Base-by-base conservation (phyloP, 2,888 invertebrate genomes). In the Archips crataeganus region DNA sequence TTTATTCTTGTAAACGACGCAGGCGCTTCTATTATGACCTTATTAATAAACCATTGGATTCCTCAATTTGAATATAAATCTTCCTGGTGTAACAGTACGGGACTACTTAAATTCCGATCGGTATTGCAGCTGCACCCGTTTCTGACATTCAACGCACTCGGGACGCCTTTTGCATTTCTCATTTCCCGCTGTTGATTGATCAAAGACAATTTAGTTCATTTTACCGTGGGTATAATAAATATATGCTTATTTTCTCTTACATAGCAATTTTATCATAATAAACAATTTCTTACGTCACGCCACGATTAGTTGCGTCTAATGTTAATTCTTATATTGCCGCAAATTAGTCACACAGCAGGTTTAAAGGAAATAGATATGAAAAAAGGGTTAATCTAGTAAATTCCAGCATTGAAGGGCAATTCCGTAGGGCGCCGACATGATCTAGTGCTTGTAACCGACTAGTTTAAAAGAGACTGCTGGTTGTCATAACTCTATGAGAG, bases 361-460 rank as follows among this genome's bases (percentile, higher is more conserved):
- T 68, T 63, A n/a, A 15, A 73, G 34, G 59, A 64, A 73, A 64
- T 60, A 69, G 64, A 64, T 64, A 73, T 49, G 54, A 65, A 65
- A 70, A 70, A 64, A 64, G 65, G 60, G 61, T 65, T 54, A 74
- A 74, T 74, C 70, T 70, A 74, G 60, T 74, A 74, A 70, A 73
- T 65, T 70, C 65, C 51, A 42, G 54, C 70, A 65, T 65, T 70
- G 70, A 65, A 74, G 60, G 65, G 60, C 49, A 54, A 70, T 70
- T 74, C 69, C 70, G 69, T 70, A 61, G 70, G 74, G 65, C 61
- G 74, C 69, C 70, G 74, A 74, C 74, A 65, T 74, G 70, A 74
- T 74, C 51, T 70, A 74, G 65, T 70, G 69, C 32, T 65, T 3
- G 42, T 36, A 42, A 23, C 8, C 3, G 32, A 49, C 74, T 39